A percentile compares a stretch with the other conserved stretches of the same genome.
Evolutionary conservation across 2,797 vertebrate species (phyloP).

Genomic region (Bradypodion ventrale): DNA sequence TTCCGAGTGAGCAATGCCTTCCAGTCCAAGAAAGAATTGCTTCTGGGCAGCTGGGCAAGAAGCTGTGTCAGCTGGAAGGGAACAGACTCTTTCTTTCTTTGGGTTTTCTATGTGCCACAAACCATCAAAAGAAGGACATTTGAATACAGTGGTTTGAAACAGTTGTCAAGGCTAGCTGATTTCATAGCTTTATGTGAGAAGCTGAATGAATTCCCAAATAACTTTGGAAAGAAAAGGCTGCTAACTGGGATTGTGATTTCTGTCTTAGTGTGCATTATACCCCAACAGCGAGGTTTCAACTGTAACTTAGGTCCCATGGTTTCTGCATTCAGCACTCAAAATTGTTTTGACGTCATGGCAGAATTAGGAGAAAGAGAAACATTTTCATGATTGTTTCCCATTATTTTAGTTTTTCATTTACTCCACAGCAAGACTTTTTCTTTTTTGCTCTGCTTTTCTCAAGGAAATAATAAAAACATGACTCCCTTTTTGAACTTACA

Average conservation of each 20-base stretch:
- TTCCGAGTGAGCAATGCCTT: neutral
- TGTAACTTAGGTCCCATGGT: neutral
- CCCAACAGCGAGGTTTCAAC: neutral
- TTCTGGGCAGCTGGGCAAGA: neutral
- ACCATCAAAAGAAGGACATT: neutral
- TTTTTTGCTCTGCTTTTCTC: constrained; percentile 16
- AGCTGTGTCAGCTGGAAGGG: neutral
- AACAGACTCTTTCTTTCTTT: neutral
- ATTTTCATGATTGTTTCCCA: neutral
- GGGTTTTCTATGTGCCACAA: neutral
- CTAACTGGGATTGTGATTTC: neutral
- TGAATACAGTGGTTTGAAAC: neutral
- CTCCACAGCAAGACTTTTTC: neutral
- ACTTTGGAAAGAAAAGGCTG: neutral
- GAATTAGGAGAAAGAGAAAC: neutral
- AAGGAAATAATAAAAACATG: constrained; percentile 33
- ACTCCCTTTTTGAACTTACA: constrained; percentile 42
- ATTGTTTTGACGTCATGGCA: neutral
- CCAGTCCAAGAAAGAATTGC: neutral
- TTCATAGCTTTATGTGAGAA: neutral
- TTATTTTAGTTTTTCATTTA: constrained; percentile 13
- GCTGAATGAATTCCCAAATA: neutral
- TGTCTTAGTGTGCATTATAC: neutral
- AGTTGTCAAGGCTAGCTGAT: neutral
- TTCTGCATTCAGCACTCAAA: constrained; percentile 12